Percentiles rank a stretch among this genome's conserved stretches.
Evolutionary conservation across 2,888 invertebrate genomes (phyloP).

Genomic region (Pelosia muscerda): DNA sequence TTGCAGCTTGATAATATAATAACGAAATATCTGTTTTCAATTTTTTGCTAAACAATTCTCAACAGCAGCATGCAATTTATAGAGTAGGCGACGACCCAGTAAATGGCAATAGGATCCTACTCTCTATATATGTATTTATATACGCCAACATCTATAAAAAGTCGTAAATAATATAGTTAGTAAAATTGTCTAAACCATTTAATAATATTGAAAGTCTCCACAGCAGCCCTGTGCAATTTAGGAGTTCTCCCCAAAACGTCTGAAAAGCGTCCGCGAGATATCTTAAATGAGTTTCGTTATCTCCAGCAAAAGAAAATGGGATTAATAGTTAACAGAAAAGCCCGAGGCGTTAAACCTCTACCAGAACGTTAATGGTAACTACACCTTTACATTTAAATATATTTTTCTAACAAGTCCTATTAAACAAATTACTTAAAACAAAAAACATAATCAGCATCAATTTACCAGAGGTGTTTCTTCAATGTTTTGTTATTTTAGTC

Average conservation of each 20-base stretch:
- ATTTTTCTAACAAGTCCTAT: constrained; percentile 11
- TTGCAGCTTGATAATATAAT: no score
- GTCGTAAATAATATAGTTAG: neutral
- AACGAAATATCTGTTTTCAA: no score
- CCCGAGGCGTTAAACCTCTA: constrained; percentile 71
- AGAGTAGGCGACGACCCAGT: no score
- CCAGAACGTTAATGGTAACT: constrained; percentile 55
- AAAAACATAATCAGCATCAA: neutral
- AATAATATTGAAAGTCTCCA: constrained; percentile 44
- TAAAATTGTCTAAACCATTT: neutral
- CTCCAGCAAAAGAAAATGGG: constrained; percentile 82
- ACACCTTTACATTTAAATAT: constrained; percentile 6
- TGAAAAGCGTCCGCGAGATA: constrained; percentile 82
- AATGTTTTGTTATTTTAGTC: neutral
- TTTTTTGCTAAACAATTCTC: no score
- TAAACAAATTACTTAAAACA: constrained; percentile 14
- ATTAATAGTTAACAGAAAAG: constrained; percentile 84
- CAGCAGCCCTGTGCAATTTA: constrained; percentile 55
- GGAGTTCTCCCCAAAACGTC: constrained; percentile 81
- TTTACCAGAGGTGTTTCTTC: neutral
- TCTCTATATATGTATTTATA: no score
- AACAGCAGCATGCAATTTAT: no score
- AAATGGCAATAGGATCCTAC: no score
- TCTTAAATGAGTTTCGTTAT: constrained; percentile 87
- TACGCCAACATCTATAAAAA: neutral